phyloP scores from a whole-genome alignment of 2,888 invertebrate species.

The Cryptus viduatorius region DNA sequence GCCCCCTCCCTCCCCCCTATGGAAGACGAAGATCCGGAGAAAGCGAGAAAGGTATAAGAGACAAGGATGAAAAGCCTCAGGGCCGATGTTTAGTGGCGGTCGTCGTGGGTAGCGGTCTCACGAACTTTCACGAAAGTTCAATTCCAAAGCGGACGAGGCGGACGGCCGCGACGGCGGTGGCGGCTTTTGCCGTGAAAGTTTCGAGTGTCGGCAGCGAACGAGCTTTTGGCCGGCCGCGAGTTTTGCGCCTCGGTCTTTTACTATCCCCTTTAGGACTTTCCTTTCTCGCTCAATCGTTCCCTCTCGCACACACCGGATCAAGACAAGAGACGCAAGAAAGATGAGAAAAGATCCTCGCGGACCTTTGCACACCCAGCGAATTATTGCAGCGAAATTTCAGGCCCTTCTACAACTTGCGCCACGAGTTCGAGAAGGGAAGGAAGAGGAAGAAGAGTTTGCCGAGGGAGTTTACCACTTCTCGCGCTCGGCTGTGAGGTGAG shows the following conservation, averaged over 20 bases:
- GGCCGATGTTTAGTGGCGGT: slow-evolving; percentile 48
- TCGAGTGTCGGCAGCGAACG: slow-evolving; percentile 62
- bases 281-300: slow-evolving; percentile 15
- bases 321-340: slow-evolving; percentile 60
- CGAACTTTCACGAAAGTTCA: slow-evolving; percentile 66
- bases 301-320: not conserved
- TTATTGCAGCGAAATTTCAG: slow-evolving; percentile 59
- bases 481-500: slow-evolving; percentile 58
- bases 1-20: slow-evolving; percentile 30
- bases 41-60: slow-evolving; percentile 43
- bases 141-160: slow-evolving; percentile 60
- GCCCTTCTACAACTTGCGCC: slow-evolving; percentile 24
- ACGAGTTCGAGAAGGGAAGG: not conserved
- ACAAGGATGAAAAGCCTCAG: slow-evolving; percentile 50
- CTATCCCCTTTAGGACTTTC: slow-evolving; percentile 14
- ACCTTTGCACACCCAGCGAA: slow-evolving; percentile 53
- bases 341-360: slow-evolving; percentile 63
- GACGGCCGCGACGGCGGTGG: not conserved
- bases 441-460: slow-evolving; percentile 55
- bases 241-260: slow-evolving; percentile 48
- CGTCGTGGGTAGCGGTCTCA: slow-evolving; percentile 45
- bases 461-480: slow-evolving; percentile 62
- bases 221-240: slow-evolving; percentile 61
- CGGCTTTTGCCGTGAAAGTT: slow-evolving; percentile 61
- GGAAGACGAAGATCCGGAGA: slow-evolving; percentile 45